phyloP scores from a whole-genome alignment of 2,113 vertebrate species.

The Rhegmatorhina hoffmannsi region DNA sequence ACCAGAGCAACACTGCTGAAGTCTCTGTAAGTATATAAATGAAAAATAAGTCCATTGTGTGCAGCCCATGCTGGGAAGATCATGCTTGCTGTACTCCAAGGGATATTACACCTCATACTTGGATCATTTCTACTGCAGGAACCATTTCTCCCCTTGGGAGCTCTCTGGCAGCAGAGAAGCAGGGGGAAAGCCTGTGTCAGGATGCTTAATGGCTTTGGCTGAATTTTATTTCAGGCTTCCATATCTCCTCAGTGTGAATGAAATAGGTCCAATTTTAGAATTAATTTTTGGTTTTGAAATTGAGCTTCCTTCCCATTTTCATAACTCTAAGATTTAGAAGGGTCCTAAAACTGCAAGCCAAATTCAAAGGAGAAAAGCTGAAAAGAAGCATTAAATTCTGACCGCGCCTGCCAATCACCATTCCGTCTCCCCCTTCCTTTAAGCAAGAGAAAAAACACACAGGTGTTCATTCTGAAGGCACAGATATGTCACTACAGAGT shows the following conservation, averaged over 20 bases:
- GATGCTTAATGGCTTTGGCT: background rate
- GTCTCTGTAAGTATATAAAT: background rate
- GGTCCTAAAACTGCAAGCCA: background rate
- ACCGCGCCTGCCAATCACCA: background rate
- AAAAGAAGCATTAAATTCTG: background rate
- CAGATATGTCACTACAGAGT: accelerated
- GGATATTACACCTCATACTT: background rate
- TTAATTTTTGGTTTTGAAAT: background rate
- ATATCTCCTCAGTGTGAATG: background rate
- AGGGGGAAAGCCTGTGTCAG: background rate
- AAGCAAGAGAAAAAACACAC: background rate
- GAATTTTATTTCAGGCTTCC: background rate
- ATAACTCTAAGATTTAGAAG: background rate
- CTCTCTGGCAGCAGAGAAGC: background rate
- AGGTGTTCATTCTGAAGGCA: background rate
- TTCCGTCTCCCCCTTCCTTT: background rate
- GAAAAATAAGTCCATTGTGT: background rate
- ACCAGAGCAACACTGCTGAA: background rate
- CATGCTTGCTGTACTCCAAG: background rate
- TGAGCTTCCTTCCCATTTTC: background rate
- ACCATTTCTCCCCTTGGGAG: background rate
- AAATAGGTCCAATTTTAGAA: background rate
- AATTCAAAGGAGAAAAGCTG: background rate
- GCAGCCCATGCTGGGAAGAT: background rate
- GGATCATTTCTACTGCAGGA: background rate